These are phyloP conservation scores for Vulpes ferrilata DNA, from an alignment of 2,113 vertebrate genomes.

Conservation along the genomic window DNA sequence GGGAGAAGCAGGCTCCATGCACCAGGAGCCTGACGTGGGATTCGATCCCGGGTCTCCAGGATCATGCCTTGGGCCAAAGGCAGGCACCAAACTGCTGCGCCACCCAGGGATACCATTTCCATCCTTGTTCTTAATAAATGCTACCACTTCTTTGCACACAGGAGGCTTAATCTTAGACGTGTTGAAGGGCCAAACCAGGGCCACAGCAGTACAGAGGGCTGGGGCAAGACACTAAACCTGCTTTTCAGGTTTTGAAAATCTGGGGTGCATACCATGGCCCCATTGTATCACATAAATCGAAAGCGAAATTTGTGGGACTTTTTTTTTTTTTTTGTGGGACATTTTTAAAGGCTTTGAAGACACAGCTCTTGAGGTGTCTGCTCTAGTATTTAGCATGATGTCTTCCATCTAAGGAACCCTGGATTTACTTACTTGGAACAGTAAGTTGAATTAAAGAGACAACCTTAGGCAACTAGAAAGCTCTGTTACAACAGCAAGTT, in stretches of 20 bases:
- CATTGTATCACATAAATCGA: neutral
- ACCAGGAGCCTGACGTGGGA: no score
- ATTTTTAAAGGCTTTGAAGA: conserved; percentile 8
- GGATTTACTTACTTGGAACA: neutral
- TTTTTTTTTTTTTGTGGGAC: neutral
- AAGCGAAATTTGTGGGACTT: neutral
- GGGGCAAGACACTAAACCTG: neutral
- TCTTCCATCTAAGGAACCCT: neutral
- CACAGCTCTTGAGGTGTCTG: neutral
- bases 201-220: neutral
- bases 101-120: neutral
- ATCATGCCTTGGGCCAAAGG: no score
- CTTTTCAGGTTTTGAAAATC: neutral
- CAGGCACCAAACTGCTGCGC: no score
- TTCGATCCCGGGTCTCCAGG: no score
- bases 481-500: neutral
- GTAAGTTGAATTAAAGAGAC: conserved; percentile 3
- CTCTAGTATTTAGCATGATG: neutral
- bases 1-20: no score
- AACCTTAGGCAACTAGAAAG: neutral
- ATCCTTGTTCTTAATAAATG: neutral
- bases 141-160: neutral
- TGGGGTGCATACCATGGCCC: fast-evolving
- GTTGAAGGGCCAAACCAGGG: neutral
- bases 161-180: neutral